Conservation (phyloP, 1,140 invertebrate species). For the Drosophila auraria region DNA sequence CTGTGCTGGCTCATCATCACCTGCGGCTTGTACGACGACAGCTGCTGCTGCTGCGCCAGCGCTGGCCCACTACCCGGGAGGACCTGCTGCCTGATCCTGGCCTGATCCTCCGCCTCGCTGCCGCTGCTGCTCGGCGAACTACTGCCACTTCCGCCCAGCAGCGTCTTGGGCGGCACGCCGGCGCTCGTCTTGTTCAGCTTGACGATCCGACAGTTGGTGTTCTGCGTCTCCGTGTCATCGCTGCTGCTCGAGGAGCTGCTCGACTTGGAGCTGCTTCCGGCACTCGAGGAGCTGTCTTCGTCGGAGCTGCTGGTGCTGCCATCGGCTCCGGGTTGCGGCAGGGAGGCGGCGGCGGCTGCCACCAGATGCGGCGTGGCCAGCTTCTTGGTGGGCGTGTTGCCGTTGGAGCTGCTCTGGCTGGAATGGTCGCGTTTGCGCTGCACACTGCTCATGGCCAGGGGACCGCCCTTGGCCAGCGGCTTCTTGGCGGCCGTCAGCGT, state of each 20-base stretch:
- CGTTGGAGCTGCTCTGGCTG: slow-evolving; percentile 70
- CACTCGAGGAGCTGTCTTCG: slow-evolving; percentile 63
- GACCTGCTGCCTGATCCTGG: slow-evolving; percentile 17
- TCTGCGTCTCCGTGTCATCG: slow-evolving; percentile 53
- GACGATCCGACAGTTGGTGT: slow-evolving; percentile 27
- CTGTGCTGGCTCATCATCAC: slow-evolving; percentile 29
- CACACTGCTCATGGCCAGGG: slow-evolving; percentile 19
- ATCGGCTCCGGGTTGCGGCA: not conserved
- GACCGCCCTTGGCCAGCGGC: slow-evolving; percentile 53
- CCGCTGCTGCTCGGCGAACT: slow-evolving; percentile 33
- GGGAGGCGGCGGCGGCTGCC: slow-evolving; percentile 3
- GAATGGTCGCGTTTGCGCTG: slow-evolving; percentile 49
- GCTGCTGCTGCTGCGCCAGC: slow-evolving; percentile 13
- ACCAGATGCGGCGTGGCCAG: slow-evolving; percentile 30
- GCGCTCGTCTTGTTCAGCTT: slow-evolving; percentile 50
- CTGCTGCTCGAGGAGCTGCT: slow-evolving; percentile 56
- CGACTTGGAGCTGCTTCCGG: slow-evolving; percentile 58
- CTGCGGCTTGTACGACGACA: slow-evolving; percentile 23
- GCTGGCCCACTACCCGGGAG: slow-evolving; percentile 16
- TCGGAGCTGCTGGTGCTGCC: slow-evolving; percentile 50
- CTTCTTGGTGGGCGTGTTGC: slow-evolving; percentile 71
- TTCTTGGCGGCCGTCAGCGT: slow-evolving; percentile 78
- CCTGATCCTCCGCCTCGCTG: slow-evolving; percentile 30
- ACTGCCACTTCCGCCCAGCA: slow-evolving; percentile 23
- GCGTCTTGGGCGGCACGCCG: slow-evolving; percentile 9